A percentile compares a stretch with the other conserved stretches of the same genome.
Evolutionary conservation across 2,113 vertebrate genomes (phyloP).

Genomic region (Podocnemis expansa): DNA sequence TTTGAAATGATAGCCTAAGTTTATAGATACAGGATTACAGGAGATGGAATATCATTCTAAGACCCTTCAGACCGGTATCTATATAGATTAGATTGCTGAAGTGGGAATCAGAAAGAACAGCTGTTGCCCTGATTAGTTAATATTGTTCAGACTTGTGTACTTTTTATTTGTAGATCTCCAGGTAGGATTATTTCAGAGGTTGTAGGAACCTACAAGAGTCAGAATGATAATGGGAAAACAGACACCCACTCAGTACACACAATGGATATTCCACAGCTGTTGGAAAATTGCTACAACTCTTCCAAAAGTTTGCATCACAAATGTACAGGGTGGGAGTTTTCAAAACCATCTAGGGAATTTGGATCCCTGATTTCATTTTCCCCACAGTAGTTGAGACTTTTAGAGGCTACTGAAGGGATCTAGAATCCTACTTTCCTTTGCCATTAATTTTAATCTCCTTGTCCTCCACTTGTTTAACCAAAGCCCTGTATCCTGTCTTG

Average conservation of each 20-base stretch:
- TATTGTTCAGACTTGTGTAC: slow-evolving; percentile 22
- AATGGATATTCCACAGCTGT: slow-evolving; percentile 58
- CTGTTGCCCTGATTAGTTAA: slow-evolving; percentile 36
- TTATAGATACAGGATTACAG: slow-evolving; percentile 7
- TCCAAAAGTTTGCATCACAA: neutral
- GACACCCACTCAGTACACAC: slow-evolving; percentile 62
- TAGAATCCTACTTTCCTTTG: slow-evolving; percentile 21
- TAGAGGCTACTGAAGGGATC: neutral
- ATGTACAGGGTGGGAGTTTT: neutral
- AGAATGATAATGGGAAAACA: slow-evolving; percentile 65
- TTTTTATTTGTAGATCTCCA: slow-evolving; percentile 8
- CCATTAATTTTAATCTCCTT: slow-evolving; percentile 24
- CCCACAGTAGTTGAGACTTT: slow-evolving; percentile 5
- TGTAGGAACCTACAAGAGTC: slow-evolving; percentile 58
- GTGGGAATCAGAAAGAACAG: slow-evolving; percentile 22
- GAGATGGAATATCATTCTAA: slow-evolving; percentile 8
- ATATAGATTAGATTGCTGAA: slow-evolving; percentile 50
- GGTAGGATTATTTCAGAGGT: slow-evolving; percentile 16
- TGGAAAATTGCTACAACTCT: neutral
- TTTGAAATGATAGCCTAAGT: slow-evolving; percentile 4
- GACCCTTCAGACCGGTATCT: slow-evolving; percentile 8
- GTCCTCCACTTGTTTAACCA: slow-evolving; percentile 14
- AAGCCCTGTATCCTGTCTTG: neutral
- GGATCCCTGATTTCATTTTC: neutral
- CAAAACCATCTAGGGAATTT: neutral